Evolutionary conservation across 2,797 vertebrate species (phyloP).

Genomic region (Sebastolobus altivelis): DNA sequence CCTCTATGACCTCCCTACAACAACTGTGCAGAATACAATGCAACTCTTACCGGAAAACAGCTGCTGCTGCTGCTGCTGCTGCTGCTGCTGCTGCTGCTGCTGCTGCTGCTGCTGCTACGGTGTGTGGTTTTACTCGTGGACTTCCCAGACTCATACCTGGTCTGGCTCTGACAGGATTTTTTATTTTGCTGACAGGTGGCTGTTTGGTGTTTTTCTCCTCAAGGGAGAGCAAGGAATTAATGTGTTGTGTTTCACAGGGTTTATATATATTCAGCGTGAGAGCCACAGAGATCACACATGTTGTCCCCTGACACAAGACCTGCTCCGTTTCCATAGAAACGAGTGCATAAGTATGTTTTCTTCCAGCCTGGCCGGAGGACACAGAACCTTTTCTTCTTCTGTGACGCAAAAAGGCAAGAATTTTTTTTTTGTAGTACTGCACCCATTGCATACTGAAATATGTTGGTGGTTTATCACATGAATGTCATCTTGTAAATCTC

Average conservation of each 20-base stretch:
- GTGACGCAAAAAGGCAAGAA: background rate
- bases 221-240: constrained; percentile 24
- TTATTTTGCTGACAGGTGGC: constrained; percentile 36
- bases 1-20: background rate
- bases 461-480: background rate
- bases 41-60: background rate
- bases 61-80: background rate
- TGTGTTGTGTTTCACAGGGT: constrained; percentile 22
- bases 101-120: no score
- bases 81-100: no score
- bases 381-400: constrained; percentile 17
- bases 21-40: background rate
- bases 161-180: constrained; percentile 12
- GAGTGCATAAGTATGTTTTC: constrained; percentile 11
- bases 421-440: background rate
- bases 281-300: constrained; percentile 33
- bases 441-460: background rate
- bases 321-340: constrained; percentile 53
- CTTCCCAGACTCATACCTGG: constrained; percentile 19
- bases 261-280: constrained; percentile 34
- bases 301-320: constrained; percentile 18
- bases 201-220: constrained; percentile 34
- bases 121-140: constrained; percentile 1
- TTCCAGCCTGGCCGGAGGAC: background rate
- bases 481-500: background rate